A percentile compares a stretch with the other conserved stretches of the same genome.
phyloP scores from a whole-genome alignment of 2,113 vertebrate genomes.

The Oceanodroma tethys region DNA sequence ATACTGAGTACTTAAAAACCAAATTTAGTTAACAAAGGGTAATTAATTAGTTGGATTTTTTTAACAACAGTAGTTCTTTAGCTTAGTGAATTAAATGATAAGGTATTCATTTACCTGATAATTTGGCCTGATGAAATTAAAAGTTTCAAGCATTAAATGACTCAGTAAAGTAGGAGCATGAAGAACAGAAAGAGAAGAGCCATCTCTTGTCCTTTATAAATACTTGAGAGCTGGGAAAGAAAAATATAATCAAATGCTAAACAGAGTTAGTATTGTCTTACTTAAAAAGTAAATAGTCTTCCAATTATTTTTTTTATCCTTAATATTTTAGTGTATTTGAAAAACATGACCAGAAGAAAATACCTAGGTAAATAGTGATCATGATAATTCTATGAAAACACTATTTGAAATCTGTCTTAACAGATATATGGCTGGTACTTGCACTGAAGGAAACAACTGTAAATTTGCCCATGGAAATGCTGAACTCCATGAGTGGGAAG shows the following conservation, averaged over 20 bases:
- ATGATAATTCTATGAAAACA: not conserved
- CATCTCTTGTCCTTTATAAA: not conserved
- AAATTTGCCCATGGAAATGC: constrained; percentile 90
- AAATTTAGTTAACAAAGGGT: not conserved
- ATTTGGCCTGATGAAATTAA: not conserved
- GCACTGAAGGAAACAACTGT: constrained; percentile 87
- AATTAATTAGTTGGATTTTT: not conserved
- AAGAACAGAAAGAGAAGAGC: not conserved
- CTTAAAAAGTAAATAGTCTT: not conserved
- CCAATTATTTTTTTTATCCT: not conserved
- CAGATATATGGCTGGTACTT: constrained; percentile 87
- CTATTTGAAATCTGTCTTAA: not conserved
- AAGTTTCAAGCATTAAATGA: not conserved
- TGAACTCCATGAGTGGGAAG: constrained; percentile 93
- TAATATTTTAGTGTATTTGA: not conserved
- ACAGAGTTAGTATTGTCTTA: not conserved
- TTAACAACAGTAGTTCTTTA: not conserved
- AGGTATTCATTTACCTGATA: not conserved
- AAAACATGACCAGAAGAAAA: not conserved
- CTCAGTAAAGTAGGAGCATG: not conserved
- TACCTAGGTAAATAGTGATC: not conserved
- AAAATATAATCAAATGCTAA: not conserved
- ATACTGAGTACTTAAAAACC: not conserved
- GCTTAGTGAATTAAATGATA: not conserved
- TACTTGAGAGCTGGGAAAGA: not conserved